Conservation (phyloP, 1,140 invertebrate species). For the Drosophila orosa region DNA sequence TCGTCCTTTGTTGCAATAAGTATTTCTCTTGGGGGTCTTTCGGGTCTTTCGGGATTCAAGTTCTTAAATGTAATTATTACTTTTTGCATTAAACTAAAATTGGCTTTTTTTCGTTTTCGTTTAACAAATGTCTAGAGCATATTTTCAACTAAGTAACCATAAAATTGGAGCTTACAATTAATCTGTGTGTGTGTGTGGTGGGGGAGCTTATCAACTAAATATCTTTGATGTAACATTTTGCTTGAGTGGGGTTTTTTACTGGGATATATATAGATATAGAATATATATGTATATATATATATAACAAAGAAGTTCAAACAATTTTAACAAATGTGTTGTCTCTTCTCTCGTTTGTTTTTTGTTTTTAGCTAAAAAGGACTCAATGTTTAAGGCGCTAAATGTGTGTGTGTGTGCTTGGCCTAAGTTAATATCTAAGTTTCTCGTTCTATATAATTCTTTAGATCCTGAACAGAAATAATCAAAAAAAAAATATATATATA, state of each 20-base stretch:
- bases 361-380: slow-evolving; percentile 67
- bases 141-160: slow-evolving; percentile 48
- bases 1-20: slow-evolving; percentile 27
- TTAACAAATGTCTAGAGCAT: slow-evolving; percentile 36
- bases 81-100: slow-evolving; percentile 50
- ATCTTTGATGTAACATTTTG: slow-evolving; percentile 80
- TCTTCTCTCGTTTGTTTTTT: slow-evolving; percentile 4
- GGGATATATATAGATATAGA: slow-evolving; percentile 42
- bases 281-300: slow-evolving; percentile 47
- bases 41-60: slow-evolving; percentile 1
- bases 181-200: slow-evolving; percentile 13
- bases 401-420: slow-evolving; percentile 36
- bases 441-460: slow-evolving; percentile 25
- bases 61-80: not conserved
- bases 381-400: slow-evolving; percentile 74
- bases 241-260: slow-evolving; percentile 66
- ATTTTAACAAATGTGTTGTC: slow-evolving; percentile 55
- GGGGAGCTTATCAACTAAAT: slow-evolving; percentile 56
- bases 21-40: slow-evolving; percentile 18
- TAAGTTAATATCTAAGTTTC: slow-evolving; percentile 18
- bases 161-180: slow-evolving; percentile 28
- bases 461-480: slow-evolving; percentile 25
- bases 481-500: slow-evolving; percentile 21
- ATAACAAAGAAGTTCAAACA: slow-evolving; percentile 68
- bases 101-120: slow-evolving; percentile 33